Conservation (phyloP, 2,113 vertebrate species). For the Monarcha castaneiventris region DNA sequence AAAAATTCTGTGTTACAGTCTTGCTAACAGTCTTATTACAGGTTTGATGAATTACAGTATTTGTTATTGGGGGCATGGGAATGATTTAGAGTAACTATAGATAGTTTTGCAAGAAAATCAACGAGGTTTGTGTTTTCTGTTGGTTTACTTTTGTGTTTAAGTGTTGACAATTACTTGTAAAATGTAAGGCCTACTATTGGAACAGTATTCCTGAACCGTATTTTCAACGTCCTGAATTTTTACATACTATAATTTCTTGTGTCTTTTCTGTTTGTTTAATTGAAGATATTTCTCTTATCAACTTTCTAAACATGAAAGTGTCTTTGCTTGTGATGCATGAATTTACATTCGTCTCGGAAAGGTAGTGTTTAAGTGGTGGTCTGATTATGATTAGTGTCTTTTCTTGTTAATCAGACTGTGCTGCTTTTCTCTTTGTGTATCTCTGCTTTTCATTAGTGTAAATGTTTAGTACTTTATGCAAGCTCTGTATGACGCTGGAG, state of each 20-base stretch:
- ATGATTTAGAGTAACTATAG: background rate
- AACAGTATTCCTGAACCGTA: background rate
- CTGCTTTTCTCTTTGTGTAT: conserved; percentile 7
- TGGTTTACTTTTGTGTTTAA: background rate
- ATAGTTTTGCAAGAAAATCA: background rate
- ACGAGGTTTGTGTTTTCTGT: background rate
- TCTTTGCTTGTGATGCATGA: background rate
- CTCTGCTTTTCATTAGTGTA: conserved; percentile 23
- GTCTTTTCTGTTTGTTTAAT: background rate
- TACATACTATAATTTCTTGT: background rate
- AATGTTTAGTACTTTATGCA: background rate
- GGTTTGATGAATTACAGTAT: background rate
- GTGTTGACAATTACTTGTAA: background rate
- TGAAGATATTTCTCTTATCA: background rate
- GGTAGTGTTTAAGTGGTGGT: background rate
- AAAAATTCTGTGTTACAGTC: background rate
- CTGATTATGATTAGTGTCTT: conserved; percentile 18
- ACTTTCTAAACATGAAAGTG: background rate
- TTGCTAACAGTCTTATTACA: background rate
- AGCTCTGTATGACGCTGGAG: background rate
- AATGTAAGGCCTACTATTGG: background rate
- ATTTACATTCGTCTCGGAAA: background rate
- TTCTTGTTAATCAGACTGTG: background rate
- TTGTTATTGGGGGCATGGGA: background rate
- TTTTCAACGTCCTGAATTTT: background rate